Evolutionary conservation across 2,113 vertebrate genomes (phyloP), one percentile per base, ranked within the genome.

Genomic region (Micronisus gabar): DNA sequence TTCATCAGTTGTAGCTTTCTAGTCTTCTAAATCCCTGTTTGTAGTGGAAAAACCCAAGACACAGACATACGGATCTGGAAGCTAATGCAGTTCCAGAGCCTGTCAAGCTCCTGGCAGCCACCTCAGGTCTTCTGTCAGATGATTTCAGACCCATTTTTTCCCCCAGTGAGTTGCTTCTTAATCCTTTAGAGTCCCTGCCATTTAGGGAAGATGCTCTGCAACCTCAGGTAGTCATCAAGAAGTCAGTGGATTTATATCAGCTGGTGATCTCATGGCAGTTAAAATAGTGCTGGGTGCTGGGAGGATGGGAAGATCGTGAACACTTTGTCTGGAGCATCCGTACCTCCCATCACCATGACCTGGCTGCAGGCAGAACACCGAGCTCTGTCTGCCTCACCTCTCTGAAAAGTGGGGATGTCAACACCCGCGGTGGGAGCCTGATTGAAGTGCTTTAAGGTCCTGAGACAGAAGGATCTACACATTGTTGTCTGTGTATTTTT

Each of bases 151-250:
- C 47, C 17, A 9, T 0, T 6, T 55, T 76, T 41, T 7, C 16
- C 11, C 11, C 32, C 18, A 34, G 1, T 81, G 74, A 63, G 21
- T 70, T 70, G 67, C 23, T 62, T 38, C 30, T 81, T 11, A 48
- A 1, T 89, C 40, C n/a, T 81, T 20, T 68, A 10, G 34, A 76
- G 45, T 40, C 15, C 11, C 19, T 80, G 70, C 34, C 0, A 0
- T 89, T 85, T 36, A 56, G 43, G 34, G 45, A 68, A 82, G 61
- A 41, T 93, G 70, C 52, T 71, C 17, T 81, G 41, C 0, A 11
- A 74, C 65, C 65, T 81, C 52, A 59, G 55, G 45, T 43, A 78
- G 38, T 84, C 59, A 38, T 43, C 50, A 59, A 55, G 48, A 88
- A 84, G 25, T 61, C 56, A 41, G 11, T 41, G 43, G 30, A 47